Conservation (phyloP, 2,888 invertebrate genomes). For the Mycogona germanica region DNA sequence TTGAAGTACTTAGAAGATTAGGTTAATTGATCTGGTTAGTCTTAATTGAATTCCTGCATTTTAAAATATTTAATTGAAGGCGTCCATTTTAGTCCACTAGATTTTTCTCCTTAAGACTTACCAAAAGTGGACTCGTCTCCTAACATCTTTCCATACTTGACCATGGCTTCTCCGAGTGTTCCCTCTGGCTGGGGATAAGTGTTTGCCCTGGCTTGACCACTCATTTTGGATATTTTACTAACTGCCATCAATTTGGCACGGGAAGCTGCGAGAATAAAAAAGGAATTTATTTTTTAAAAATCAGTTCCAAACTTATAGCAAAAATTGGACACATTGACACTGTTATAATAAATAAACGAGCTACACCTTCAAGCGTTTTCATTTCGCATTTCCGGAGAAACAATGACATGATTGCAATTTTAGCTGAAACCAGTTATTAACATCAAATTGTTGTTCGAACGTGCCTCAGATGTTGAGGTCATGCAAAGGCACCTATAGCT, state of each 20-base stretch:
- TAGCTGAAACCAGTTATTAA: no score
- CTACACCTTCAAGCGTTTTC: no score
- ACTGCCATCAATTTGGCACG: slow-evolving; percentile 41
- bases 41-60: no score
- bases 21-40: no score
- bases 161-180: slow-evolving; percentile 91
- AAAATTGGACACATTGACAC: background rate
- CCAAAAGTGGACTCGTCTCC: slow-evolving; percentile 92
- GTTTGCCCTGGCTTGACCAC: slow-evolving; percentile 91
- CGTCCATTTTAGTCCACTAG: background rate
- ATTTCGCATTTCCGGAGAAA: background rate
- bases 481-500: no score
- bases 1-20: no score
- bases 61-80: background rate
- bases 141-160: slow-evolving; percentile 84
- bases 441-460: no score
- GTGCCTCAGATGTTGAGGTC: no score
- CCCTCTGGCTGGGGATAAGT: slow-evolving; percentile 99
- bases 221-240: slow-evolving; percentile 73
- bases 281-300: background rate
- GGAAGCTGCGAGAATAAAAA: slow-evolving; percentile 34
- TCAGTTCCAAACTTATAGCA: background rate
- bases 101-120: slow-evolving; percentile 39
- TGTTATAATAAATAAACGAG: background rate
- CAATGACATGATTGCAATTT: background rate